Base-by-base conservation (phyloP, 2,113 vertebrate species). In the Onychostoma macrolepis region DNA sequence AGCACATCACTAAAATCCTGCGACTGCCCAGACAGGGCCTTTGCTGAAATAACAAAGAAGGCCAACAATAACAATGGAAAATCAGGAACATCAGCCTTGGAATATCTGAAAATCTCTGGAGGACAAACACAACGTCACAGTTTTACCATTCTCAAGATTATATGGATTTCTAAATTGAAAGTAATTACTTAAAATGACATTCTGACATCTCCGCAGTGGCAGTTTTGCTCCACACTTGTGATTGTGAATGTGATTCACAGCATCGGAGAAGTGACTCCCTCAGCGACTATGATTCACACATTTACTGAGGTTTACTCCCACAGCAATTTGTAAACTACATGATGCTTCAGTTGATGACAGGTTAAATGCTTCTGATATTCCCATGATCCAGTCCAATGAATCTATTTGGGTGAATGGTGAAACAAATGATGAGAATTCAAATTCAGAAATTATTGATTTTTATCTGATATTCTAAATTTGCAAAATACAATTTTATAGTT, bases 1-100 rank as follows among this genome's bases (percentile, higher is more conserved):
- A 36, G 56, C 76, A 78, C 28, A 30, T 77, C 26, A 19, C 15
- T 28, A 36, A 79, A 79, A 79, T 79, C 76, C 48, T 79, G 19
- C 2, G 9, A 28, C 48, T 56, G 30, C 19, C 4, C 0, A 19
- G 48, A 58, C 2, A 12, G 28, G 33, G 28, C 10, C 12, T 75
- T 75, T 45, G 24, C 41, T 75, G 6, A 75, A 75, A 75, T 45
- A 75, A 17, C 24, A 45, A 75, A 75, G 41, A 45, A 26, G n/a
- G 41, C 12, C 41, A 75, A 41, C 2, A 26, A 45, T 45, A 45
- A 17, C 24, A 45, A 26, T 45, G 24, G n/a, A 75, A 75, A 45
- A 75, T 75, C 41, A 26, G 38, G 12, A 72, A 72, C 33, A 72
- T 72, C 69, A 41, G 69, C 69, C 33, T 72, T 72, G 9, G 38